phyloP scores from a whole-genome alignment of 2,888 invertebrate genomes.

The Zonitis immaculata region DNA sequence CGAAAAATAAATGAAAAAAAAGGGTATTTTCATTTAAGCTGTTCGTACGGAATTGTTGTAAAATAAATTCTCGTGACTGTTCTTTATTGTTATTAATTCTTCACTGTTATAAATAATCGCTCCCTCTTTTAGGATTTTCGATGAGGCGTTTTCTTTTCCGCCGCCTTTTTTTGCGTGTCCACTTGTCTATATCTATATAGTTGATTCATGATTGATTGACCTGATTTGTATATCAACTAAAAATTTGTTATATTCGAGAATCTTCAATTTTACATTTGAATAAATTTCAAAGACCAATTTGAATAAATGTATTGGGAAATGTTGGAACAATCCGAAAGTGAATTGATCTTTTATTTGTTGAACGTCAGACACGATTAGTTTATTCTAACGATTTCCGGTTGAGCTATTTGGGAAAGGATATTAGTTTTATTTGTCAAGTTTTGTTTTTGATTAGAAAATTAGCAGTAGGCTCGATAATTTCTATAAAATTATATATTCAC shows the following conservation, averaged over 20 bases:
- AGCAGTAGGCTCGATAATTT: too few species aligned
- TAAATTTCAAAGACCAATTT: conserved; percentile 8
- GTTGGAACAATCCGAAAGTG: conserved; percentile 9
- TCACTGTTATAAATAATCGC: background rate
- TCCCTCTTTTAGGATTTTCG: background rate
- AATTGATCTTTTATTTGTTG: conserved; percentile 12
- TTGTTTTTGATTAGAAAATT: background rate
- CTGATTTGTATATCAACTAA: too few species aligned
- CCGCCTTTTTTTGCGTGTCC: background rate
- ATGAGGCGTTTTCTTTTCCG: too few species aligned
- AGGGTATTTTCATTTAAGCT: background rate
- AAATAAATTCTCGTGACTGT: background rate
- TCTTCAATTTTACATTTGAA: conserved; percentile 14
- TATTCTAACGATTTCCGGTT: conserved; percentile 6
- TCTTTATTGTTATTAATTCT: background rate
- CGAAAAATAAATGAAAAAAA: background rate
- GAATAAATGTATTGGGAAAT: conserved; percentile 8
- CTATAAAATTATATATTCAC: too few species aligned
- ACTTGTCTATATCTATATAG: background rate
- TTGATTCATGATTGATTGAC: background rate
- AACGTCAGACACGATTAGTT: conserved; percentile 15
- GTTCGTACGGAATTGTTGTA: background rate
- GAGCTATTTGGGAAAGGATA: conserved; percentile 12
- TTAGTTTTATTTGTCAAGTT: conserved; percentile 11
- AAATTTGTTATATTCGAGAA: too few species aligned